Conservation (phyloP, 2,888 invertebrate genomes). For the Polietes domitor region DNA sequence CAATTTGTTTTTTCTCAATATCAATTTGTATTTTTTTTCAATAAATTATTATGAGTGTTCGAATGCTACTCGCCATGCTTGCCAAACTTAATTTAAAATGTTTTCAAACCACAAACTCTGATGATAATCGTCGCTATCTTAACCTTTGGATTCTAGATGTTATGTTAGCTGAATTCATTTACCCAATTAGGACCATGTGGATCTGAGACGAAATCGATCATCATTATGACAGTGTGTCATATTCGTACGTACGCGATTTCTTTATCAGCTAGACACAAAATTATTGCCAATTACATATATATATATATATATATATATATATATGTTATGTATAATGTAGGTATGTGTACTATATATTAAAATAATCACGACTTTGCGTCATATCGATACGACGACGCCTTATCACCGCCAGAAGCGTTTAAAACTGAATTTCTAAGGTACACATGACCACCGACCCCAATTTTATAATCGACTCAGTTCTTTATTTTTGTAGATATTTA, state of each 20-base stretch:
- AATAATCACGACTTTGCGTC: background rate
- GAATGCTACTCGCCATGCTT: no score
- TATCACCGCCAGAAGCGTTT: background rate
- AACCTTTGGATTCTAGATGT: no score
- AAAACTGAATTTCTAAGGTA: background rate
- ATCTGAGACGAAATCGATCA: background rate
- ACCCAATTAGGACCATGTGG: no score
- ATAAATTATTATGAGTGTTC: no score
- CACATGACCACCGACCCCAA: background rate
- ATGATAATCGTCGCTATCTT: no score
- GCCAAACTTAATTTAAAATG: no score
- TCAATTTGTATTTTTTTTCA: no score
- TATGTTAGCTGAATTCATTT: no score
- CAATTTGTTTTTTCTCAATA: no score
- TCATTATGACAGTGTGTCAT: background rate
- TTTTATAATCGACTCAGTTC: no score
- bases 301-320: background rate
- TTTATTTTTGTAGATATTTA: no score
- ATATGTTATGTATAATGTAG: background rate
- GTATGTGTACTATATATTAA: background rate
- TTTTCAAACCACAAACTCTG: no score
- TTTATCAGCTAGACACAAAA: conserved; percentile 7
- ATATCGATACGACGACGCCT: background rate
- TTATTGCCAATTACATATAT: background rate
- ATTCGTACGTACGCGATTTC: background rate